Evolutionary conservation across 2,797 vertebrate genomes (phyloP), one percentile per base, ranked within the genome.

Genomic region (Brachyalestes nurse): DNA sequence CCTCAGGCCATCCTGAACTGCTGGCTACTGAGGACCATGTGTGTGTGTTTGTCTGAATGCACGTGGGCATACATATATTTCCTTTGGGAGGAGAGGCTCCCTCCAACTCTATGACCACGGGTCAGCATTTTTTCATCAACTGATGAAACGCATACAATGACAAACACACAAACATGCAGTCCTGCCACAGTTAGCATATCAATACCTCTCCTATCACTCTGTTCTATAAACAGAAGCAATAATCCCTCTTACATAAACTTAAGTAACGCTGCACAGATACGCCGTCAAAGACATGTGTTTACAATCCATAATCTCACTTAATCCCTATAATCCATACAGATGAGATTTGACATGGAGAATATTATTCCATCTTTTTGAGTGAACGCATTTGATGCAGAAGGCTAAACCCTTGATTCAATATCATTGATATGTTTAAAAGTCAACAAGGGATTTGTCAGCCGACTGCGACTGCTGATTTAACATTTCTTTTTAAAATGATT

Each of bases 271-370:
- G 51, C 71, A 62, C 51, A 64, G 61, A 64, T 53, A 73, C 51
- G 0, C 6, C 13, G 71, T 76, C 57, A 72, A 77, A 60, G 45
- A 38, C 49, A 65, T 40, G 60, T 78, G 49, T 65, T 74, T 71
- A 71, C 70, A 66, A 60, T 70, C 28, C 40, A 40, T 80, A 75
- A 71, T 62, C 53, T 69, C 5, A 28, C 19, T 42, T 5, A 82
- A 84, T 77, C 58, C 70, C 42, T 49, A 23, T 71, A 77, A 85
- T 71, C 65, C 72, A 47, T 40, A 23, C 12, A 51, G 25, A 71
- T 80, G 38, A 51, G 34, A 75, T 57, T 58, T 80, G 55, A 72
- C 77, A 79, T 55, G 67, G 38, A 42, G 16, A 49, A 23, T 42
- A 53, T 72, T 40, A 79, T 42, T 61, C 57, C n/a, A 64, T 64